Percentiles rank a stretch among this genome's conserved stretches.
Evolutionary conservation across 1,140 invertebrate genomes (phyloP).

Genomic region (Penaeus japonicus): DNA sequence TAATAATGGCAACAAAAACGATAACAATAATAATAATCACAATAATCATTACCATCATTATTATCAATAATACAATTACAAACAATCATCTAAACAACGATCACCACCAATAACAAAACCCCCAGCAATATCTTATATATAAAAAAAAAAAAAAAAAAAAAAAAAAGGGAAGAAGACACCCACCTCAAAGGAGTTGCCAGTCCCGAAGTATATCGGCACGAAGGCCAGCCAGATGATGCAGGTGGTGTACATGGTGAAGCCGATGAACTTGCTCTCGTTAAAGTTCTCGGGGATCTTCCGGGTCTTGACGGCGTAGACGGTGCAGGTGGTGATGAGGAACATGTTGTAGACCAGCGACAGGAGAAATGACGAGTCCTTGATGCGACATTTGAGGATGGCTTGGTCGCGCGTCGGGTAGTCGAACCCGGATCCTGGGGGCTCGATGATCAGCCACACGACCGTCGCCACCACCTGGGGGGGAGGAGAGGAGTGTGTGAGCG

Average conservation of each 20-base stretch:
- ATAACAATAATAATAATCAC: background rate
- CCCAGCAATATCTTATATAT: too few relatives aligned
- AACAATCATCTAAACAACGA: too few relatives aligned
- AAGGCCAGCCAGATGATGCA: conserved; percentile 75
- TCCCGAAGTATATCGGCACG: conserved; percentile 73
- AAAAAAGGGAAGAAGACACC: background rate
- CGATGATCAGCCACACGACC: conserved; percentile 70
- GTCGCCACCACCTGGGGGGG: conserved; percentile 64
- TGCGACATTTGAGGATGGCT: conserved; percentile 71
- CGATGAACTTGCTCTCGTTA: conserved; percentile 74
- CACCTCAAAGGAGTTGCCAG: conserved; percentile 69
- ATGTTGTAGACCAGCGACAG: conserved; percentile 74
- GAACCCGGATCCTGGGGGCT: conserved; percentile 68
- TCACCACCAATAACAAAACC: background rate
- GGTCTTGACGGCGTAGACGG: conserved; percentile 73
- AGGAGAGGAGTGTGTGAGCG: background rate
- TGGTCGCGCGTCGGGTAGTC: conserved; percentile 67
- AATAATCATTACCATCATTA: background rate
- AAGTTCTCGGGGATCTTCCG: conserved; percentile 73
- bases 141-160: too few relatives aligned
- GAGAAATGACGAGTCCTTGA: conserved; percentile 71
- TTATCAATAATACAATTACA: background rate
- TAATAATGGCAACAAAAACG: background rate
- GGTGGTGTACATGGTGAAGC: conserved; percentile 76
- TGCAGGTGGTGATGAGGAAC: conserved; percentile 72